Base-by-base conservation (phyloP, 2,888 invertebrate genomes). In the Coenonympha arcania region DNA sequence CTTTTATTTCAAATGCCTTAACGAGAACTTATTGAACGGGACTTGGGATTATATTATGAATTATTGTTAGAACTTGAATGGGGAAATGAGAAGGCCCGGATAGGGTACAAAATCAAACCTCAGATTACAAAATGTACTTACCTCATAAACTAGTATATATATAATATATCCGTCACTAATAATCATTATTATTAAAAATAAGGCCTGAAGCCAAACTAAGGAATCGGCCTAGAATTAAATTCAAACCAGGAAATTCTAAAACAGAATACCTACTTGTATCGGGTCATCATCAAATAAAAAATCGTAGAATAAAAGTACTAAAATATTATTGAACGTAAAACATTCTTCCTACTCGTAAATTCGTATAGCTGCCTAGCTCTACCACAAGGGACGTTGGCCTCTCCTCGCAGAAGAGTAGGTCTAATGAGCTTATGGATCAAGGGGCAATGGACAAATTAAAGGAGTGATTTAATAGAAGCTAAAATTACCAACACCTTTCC, bases 21-120 rank as follows among this genome's bases (percentile, higher is more conserved):
- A 6, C n/a, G 3, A 6, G 11, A 15, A 6, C n/a, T n/a, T 30
- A 26, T 24, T 18, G 9, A 20, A 31, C 18, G 44, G 31, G 8
- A 54, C 37, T n/a, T n/a, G n/a, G n/a, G n/a, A 44, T 37, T 48
- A 56, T 61, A 62, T 58, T 56, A 60, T 60, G 45, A 8, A 24
- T 24, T 4, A 11, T 4, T 30, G 6, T 11, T 30, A 1, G 28
- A 30, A 30, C n/a, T n/a, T n/a, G n/a, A n/a, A n/a, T n/a, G n/a
- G n/a, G n/a, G n/a, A n/a, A n/a, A n/a, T n/a, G n/a, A n/a, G n/a
- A n/a, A n/a, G n/a, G n/a, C n/a, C n/a, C n/a, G n/a, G n/a, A n/a
- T n/a, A n/a, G n/a, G n/a, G n/a, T n/a, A n/a, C n/a, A n/a, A n/a
- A n/a, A n/a, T n/a, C n/a, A n/a, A n/a, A n/a, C n/a, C n/a, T n/a